Percentiles rank a stretch among this genome's conserved stretches.
Evolutionary conservation across 2,888 invertebrate genomes (phyloP).

Genomic region (Escarpia spicata): DNA sequence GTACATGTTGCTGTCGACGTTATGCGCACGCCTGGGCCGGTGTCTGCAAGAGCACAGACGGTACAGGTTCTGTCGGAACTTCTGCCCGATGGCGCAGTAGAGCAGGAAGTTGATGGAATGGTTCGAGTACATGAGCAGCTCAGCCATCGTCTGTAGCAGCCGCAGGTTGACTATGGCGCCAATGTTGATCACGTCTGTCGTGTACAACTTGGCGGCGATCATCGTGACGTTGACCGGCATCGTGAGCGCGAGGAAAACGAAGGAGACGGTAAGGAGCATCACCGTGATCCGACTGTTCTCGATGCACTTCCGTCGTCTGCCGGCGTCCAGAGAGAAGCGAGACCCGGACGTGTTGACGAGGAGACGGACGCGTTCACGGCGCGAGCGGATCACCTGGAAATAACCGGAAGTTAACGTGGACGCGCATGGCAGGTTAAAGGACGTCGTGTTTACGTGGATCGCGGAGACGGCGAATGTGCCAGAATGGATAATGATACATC

Average conservation of each 20-base stretch:
- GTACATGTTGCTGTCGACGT: not conserved
- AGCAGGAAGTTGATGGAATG: constrained; percentile 52
- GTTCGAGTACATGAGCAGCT: constrained; percentile 54
- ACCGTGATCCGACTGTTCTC: constrained; percentile 46
- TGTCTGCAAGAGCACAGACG: not conserved
- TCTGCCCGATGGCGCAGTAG: constrained; percentile 11
- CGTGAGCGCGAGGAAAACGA: constrained; percentile 57
- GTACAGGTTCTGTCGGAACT: not conserved
- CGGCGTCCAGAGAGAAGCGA: not conserved
- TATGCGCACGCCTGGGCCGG: not conserved
- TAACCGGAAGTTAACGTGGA: not conserved
- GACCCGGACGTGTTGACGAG: not conserved
- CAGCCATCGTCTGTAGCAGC: constrained; percentile 47
- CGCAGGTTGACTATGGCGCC: constrained; percentile 30
- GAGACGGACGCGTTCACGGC: constrained; percentile 5
- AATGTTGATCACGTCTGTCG: constrained; percentile 29
- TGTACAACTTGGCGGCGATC: constrained; percentile 44
- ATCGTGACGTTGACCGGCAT: constrained; percentile 55
- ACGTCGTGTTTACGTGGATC: no score
- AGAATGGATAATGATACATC: no score
- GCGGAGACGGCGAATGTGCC: no score
- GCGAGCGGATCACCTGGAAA: constrained; percentile 14
- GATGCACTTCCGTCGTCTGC: not conserved
- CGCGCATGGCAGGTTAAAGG: not conserved
- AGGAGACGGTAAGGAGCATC: constrained; percentile 59